phyloP scores from a whole-genome alignment of 2,888 invertebrate species.

The Lymantria dispar region DNA sequence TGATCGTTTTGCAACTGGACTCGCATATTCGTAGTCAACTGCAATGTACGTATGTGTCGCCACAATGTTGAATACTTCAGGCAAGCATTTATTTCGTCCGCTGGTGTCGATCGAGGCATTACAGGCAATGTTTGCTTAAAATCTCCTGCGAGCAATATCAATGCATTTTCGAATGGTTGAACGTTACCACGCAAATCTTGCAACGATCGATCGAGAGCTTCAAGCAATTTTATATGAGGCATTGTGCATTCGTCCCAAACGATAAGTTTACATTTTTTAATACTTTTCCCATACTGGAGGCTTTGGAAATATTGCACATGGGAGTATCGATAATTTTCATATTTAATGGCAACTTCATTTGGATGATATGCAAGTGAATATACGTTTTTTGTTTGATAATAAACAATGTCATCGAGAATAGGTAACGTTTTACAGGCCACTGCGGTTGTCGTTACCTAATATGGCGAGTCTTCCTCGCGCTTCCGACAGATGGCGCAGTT shows the following conservation, averaged over 20 bases:
- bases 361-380: no score
- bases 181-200: not conserved
- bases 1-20: not conserved
- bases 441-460: no score
- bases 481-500: no score
- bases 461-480: no score
- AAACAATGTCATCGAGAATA: no score
- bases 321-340: not conserved
- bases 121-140: not conserved
- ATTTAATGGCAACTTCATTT: not conserved
- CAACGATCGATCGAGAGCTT: not conserved
- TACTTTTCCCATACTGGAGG: not conserved
- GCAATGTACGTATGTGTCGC: not conserved
- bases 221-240: not conserved
- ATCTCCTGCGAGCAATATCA: not conserved
- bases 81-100: not conserved
- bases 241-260: not conserved
- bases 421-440: no score
- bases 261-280: not conserved
- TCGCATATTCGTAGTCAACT: not conserved
- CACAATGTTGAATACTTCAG: not conserved
- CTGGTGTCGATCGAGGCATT: not conserved
- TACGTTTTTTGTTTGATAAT: no score
- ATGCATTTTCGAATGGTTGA: not conserved
- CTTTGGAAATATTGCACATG: no score